Conservation (phyloP, 2,888 invertebrate genomes). For the Melikaiella ostensackeni region DNA sequence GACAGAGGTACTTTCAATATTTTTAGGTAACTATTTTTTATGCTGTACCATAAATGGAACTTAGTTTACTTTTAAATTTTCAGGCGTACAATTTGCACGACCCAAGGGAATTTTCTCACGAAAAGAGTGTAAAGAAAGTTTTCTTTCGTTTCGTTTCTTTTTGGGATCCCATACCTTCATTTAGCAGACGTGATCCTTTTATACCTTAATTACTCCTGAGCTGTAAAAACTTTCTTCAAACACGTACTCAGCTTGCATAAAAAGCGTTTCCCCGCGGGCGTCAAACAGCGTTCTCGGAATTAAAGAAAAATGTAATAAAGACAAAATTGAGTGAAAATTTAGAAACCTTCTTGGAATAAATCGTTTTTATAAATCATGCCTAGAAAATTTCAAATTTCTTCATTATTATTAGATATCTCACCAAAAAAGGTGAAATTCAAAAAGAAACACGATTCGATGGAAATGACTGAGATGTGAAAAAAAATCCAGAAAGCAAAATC, state of each 20-base stretch:
- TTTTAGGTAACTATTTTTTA: too few species aligned
- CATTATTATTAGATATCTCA: too few species aligned
- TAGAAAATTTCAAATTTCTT: not conserved
- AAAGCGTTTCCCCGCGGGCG: not conserved
- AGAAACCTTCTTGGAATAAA: not conserved
- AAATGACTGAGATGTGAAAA: too few species aligned
- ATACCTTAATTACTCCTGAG: slow-evolving; percentile 26
- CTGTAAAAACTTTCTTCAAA: slow-evolving; percentile 22
- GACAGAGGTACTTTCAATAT: too few species aligned
- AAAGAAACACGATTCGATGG: too few species aligned
- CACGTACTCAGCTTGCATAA: slow-evolving; percentile 26
- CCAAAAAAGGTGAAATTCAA: too few species aligned
- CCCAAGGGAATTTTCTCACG: not conserved
- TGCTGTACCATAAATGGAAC: too few species aligned
- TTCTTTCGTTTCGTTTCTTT: not conserved
- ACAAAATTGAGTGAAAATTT: not conserved
- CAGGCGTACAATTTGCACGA: not conserved
- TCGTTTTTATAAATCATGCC: not conserved
- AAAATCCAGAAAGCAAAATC: too few species aligned
- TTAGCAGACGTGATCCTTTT: slow-evolving; percentile 26
- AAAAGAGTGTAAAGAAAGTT: slow-evolving; percentile 8
- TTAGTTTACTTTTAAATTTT: too few species aligned
- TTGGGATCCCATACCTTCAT: slow-evolving; percentile 14
- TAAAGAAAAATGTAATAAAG: not conserved
- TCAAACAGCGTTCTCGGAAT: not conserved